Evolutionary conservation across 2,113 vertebrate species (phyloP).

Genomic region (Ploceus nigricollis): DNA sequence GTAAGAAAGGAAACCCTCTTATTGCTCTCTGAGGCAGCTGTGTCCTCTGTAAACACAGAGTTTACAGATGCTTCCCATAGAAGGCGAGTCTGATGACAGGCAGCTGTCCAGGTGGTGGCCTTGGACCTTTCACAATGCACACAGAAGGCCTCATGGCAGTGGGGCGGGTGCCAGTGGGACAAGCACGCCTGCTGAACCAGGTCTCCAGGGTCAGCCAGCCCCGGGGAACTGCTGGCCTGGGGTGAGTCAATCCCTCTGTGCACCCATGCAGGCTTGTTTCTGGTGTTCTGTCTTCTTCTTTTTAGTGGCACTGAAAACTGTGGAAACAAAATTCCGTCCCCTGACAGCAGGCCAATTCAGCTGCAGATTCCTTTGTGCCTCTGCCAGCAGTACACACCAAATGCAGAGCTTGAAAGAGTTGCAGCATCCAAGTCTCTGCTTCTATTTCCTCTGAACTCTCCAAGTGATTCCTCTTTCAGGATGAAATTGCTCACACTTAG

Average conservation of each 20-base stretch:
- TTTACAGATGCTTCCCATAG: background rate
- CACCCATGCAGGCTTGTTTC: background rate
- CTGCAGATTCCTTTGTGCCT: slow-evolving; percentile 24
- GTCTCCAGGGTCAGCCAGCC: background rate
- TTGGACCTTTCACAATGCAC: background rate
- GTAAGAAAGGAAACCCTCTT: background rate
- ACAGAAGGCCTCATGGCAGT: accelerated
- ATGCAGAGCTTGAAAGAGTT: slow-evolving; percentile 9
- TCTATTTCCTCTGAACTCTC: slow-evolving; percentile 33
- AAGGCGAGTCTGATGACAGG: accelerated
- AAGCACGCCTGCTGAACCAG: accelerated
- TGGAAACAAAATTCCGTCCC: slow-evolving; percentile 18
- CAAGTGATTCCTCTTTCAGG: slow-evolving; percentile 31
- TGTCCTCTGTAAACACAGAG: accelerated
- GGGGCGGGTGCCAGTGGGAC: accelerated
- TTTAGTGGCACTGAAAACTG: background rate
- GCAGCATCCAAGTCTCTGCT: background rate
- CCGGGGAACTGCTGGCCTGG: accelerated
- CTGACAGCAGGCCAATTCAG: slow-evolving; percentile 9
- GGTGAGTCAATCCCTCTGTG: background rate
- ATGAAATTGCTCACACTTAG: slow-evolving; percentile 25
- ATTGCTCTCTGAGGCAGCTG: background rate
- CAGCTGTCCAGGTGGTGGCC: accelerated
- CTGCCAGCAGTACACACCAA: background rate
- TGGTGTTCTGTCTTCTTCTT: background rate